Percentiles rank a stretch among this genome's conserved stretches.
Conservation (phyloP, 2,888 invertebrate species). For the Allygus modestus region DNA sequence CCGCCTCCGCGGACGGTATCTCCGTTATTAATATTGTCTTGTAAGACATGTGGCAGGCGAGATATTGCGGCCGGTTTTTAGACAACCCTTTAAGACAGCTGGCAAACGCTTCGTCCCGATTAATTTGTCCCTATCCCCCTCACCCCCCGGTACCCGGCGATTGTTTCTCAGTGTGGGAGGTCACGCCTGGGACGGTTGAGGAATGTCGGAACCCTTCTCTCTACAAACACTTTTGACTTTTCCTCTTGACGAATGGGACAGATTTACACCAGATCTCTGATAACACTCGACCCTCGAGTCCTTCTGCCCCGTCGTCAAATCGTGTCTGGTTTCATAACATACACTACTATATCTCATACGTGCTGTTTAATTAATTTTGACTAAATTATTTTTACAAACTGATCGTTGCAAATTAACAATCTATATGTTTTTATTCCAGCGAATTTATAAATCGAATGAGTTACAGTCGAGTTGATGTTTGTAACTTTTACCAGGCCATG, state of each 20-base stretch:
- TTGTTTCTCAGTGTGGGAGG: constrained; percentile 23
- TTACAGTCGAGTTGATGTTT: too few species aligned
- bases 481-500: too few species aligned
- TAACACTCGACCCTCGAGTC: constrained; percentile 12
- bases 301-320: background rate
- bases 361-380: too few species aligned
- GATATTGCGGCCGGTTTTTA: constrained; percentile 42
- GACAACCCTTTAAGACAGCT: constrained; percentile 58
- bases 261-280: constrained; percentile 24
- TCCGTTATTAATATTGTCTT: constrained; percentile 53
- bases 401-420: too few species aligned
- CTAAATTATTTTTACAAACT: too few species aligned
- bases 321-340: constrained; percentile 16
- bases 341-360: too few species aligned
- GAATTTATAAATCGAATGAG: too few species aligned
- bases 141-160: constrained; percentile 6
- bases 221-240: constrained; percentile 13
- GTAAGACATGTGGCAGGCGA: constrained; percentile 54
- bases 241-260: constrained; percentile 25
- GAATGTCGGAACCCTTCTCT: constrained; percentile 29
- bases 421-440: too few species aligned
- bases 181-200: background rate
- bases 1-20: constrained; percentile 30
- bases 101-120: constrained; percentile 61
- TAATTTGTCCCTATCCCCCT: constrained; percentile 63